A percentile compares a stretch with the other conserved stretches of the same genome.
Evolutionary conservation across 2,113 vertebrate species (phyloP).

Genomic region (Salvelinus alpinus): DNA sequence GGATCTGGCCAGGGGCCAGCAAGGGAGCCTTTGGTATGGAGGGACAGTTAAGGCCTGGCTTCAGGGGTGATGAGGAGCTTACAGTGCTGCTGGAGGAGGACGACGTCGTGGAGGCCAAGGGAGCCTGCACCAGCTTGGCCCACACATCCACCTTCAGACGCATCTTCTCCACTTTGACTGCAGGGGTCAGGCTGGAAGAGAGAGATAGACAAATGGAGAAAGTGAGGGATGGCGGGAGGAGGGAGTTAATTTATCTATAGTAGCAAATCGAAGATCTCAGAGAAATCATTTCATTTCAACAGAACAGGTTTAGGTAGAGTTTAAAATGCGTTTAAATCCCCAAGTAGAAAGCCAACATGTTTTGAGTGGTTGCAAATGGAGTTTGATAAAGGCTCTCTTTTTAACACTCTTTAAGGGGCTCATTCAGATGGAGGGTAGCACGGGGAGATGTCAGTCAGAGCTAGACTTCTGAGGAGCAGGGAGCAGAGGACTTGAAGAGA

Average conservation of each 20-base stretch:
- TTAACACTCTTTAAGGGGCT: background rate
- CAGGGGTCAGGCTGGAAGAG: slow-evolving; percentile 84
- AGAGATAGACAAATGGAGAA: slow-evolving; percentile 27
- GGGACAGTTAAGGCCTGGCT: slow-evolving; percentile 98
- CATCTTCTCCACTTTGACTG: slow-evolving; percentile 95
- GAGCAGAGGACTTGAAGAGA: background rate
- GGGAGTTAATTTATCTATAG: background rate
- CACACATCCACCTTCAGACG: slow-evolving; percentile 88
- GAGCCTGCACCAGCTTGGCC: slow-evolving; percentile 83
- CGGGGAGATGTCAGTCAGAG: background rate
- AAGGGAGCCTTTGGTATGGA: slow-evolving; percentile 99
- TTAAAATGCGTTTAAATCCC: background rate
- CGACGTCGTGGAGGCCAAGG: slow-evolving; percentile 79
- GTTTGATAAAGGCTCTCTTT: background rate
- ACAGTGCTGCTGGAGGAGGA: slow-evolving; percentile 94
- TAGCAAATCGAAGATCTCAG: background rate
- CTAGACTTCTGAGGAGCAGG: background rate
- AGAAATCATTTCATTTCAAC: background rate
- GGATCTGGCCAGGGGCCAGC: slow-evolving; percentile 92
- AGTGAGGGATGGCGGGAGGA: background rate
- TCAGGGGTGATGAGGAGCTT: slow-evolving; percentile 89
- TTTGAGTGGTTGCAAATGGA: background rate
- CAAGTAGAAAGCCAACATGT: background rate
- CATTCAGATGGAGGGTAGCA: background rate
- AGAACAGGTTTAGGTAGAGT: background rate